phyloP scores from a whole-genome alignment of 2,113 vertebrate species.

The Corythaixoides concolor region DNA sequence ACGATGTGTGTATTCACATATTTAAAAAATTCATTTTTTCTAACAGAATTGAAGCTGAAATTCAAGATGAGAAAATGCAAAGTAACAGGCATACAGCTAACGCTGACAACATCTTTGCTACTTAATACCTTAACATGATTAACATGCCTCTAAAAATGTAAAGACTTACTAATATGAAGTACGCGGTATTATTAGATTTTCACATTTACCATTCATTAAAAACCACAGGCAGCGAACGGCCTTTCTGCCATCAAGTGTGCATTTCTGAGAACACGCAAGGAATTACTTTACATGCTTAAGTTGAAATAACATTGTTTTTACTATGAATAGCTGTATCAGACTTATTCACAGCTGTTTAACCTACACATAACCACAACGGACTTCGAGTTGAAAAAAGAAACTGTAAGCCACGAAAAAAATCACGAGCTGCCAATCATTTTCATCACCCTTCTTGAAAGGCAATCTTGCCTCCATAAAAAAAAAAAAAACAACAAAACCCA shows the following conservation, averaged over 20 bases:
- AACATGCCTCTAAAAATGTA: neutral
- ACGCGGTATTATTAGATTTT: neutral
- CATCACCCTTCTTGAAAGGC: neutral
- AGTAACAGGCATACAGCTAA: neutral
- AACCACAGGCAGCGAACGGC: neutral
- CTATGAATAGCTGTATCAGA: accelerated
- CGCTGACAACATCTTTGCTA: neutral
- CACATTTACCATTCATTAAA: neutral
- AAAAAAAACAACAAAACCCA: no score
- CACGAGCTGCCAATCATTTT: neutral
- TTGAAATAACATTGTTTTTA: neutral
- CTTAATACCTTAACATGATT: neutral
- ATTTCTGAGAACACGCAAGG: neutral
- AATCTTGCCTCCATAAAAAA: no score
- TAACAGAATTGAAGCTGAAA: neutral
- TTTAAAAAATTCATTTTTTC: neutral
- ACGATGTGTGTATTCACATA: neutral
- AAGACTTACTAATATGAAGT: neutral
- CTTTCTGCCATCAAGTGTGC: neutral
- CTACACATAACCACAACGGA: accelerated
- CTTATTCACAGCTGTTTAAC: neutral
- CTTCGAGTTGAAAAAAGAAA: neutral
- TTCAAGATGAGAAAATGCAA: neutral
- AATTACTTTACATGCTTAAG: accelerated
- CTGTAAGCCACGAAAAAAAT: accelerated